phyloP scores from a whole-genome alignment of 2,888 invertebrate genomes.

The Himalopsyche japonica region DNA sequence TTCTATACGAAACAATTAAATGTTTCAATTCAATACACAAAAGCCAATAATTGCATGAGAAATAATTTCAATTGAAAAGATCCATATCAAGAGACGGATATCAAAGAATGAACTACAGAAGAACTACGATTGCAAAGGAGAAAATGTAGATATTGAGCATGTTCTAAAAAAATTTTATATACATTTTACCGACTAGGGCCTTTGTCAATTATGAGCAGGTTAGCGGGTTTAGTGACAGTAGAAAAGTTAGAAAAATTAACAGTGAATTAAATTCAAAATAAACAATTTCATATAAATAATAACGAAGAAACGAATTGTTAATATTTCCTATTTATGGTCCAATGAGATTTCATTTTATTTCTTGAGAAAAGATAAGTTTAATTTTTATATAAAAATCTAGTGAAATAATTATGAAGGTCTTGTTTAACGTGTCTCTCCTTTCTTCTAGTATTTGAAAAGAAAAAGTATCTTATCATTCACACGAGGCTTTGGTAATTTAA shows the following conservation, averaged over 20 bases:
- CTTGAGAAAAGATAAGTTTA: no score
- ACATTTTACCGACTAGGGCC: conserved; percentile 24
- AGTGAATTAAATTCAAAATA: neutral
- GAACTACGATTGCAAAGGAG: neutral
- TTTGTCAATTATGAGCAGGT: conserved; percentile 39
- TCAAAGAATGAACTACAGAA: neutral
- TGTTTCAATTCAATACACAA: neutral
- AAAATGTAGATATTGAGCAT: neutral
- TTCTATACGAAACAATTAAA: neutral
- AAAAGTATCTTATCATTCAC: no score
- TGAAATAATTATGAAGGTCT: no score
- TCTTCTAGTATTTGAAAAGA: no score
- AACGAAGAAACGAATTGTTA: no score
- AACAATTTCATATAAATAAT: no score
- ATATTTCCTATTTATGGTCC: no score
- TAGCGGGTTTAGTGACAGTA: conserved; percentile 15
- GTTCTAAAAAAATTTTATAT: neutral
- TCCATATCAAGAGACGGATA: neutral
- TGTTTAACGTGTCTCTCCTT: no score
- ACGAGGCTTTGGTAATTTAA: no score
- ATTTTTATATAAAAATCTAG: no score
- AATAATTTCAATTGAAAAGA: neutral
- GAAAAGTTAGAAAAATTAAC: neutral
- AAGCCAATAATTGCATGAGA: neutral
- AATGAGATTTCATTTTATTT: no score